phyloP scores from a whole-genome alignment of 2,797 vertebrate genomes.

The Melopsittacus undulatus region DNA sequence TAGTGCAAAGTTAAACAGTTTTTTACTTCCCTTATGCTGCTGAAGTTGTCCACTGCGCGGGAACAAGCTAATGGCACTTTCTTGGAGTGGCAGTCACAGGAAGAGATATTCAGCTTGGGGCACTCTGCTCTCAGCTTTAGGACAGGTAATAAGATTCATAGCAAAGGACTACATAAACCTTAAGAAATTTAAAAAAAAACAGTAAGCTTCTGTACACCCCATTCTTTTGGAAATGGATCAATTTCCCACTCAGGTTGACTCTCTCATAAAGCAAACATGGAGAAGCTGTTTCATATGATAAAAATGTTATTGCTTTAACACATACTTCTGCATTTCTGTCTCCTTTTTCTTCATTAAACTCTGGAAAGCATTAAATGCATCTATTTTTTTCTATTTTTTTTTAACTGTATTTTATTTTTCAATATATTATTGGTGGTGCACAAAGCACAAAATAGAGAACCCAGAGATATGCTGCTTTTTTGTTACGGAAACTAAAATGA shows the following conservation, averaged over 20 bases:
- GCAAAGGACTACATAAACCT: not conserved
- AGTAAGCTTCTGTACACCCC: not conserved
- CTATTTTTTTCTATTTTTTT: not conserved
- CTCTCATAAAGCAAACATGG: not conserved
- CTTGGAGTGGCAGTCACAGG: not conserved
- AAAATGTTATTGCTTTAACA: not conserved
- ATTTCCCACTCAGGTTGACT: not conserved
- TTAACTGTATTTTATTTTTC: not conserved
- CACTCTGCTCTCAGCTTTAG: not conserved
- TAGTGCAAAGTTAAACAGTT: not conserved
- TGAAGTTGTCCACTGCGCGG: not conserved
- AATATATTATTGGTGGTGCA: not conserved
- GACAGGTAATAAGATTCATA: not conserved
- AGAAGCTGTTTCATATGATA: not conserved
- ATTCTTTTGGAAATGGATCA: not conserved
- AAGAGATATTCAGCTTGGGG: not conserved
- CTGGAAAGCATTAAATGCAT: not conserved
- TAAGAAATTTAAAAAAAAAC: not conserved
- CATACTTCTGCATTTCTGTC: not conserved
- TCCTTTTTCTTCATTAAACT: not conserved
- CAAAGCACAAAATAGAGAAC: not conserved
- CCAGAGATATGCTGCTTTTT: not conserved
- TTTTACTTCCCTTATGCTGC: not conserved
- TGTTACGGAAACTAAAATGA: not conserved
- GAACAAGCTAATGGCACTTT: not conserved